phyloP scores from a whole-genome alignment of 2,113 vertebrate genomes.

The Colinus virginianus region DNA sequence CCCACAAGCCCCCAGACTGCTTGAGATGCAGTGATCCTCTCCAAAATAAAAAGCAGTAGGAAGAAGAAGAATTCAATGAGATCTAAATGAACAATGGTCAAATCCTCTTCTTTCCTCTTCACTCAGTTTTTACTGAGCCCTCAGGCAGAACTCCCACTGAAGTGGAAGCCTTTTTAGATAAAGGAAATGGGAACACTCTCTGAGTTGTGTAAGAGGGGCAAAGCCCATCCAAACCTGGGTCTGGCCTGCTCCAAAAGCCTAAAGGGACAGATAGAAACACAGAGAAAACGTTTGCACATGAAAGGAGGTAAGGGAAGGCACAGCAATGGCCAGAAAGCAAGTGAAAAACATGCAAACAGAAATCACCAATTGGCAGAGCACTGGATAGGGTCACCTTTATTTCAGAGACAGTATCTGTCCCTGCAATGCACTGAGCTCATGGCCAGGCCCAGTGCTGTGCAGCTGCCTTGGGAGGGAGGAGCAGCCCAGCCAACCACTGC shows the following conservation, averaged over 20 bases:
- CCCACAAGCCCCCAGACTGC: background rate
- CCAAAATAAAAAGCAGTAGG: background rate
- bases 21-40: background rate
- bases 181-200: background rate
- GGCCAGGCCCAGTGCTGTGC: accelerated
- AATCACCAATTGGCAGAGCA: background rate
- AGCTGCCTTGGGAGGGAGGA: background rate
- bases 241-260: background rate
- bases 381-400: background rate
- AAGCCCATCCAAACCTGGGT: background rate
- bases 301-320: background rate
- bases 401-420: background rate
- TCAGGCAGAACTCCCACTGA: background rate
- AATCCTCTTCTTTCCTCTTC: background rate
- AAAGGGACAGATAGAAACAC: accelerated
- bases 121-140: background rate
- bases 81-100: background rate
- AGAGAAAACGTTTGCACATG: background rate
- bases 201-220: background rate
- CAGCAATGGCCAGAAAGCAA: background rate
- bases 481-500: background rate
- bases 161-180: background rate
- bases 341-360: constrained; percentile 32
- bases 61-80: background rate
- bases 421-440: background rate